phyloP scores from a whole-genome alignment of 2,797 vertebrate species.

The Pyrocephalus nanus region DNA sequence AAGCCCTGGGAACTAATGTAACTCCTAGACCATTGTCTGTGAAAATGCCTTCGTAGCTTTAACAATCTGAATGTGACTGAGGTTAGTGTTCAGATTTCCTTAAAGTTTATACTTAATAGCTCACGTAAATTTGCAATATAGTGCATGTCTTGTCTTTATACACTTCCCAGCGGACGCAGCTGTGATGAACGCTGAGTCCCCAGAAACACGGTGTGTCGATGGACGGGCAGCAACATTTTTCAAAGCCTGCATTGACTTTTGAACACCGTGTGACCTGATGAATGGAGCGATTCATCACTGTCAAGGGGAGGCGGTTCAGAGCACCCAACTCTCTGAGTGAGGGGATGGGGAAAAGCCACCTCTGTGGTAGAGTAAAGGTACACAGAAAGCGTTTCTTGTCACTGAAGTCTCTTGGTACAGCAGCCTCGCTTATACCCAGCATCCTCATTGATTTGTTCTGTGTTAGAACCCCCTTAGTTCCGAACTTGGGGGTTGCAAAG shows the following conservation, averaged over 20 bases:
- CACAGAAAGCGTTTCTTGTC: background rate
- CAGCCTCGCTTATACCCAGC: background rate
- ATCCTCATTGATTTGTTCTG: background rate
- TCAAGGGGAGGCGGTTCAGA: background rate
- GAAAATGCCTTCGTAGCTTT: constrained; percentile 39
- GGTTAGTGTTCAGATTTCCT: constrained; percentile 10
- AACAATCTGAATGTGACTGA: constrained; percentile 45
- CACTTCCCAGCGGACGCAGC: background rate
- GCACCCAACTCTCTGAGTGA: background rate
- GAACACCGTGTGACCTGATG: background rate
- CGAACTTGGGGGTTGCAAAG: background rate
- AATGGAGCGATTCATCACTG: constrained; percentile 14
- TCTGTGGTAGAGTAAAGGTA: background rate
- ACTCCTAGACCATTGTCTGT: constrained; percentile 54
- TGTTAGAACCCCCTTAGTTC: background rate
- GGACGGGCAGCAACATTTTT: background rate
- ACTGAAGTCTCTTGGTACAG: background rate
- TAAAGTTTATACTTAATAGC: background rate
- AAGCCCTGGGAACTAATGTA: constrained; percentile 62
- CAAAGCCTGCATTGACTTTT: background rate
- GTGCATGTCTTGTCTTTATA: background rate
- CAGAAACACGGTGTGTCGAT: background rate
- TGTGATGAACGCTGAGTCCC: background rate
- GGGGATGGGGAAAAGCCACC: background rate
- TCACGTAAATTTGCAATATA: background rate